Conservation (phyloP, 2,888 invertebrate species). For the Pammene fasciana region DNA sequence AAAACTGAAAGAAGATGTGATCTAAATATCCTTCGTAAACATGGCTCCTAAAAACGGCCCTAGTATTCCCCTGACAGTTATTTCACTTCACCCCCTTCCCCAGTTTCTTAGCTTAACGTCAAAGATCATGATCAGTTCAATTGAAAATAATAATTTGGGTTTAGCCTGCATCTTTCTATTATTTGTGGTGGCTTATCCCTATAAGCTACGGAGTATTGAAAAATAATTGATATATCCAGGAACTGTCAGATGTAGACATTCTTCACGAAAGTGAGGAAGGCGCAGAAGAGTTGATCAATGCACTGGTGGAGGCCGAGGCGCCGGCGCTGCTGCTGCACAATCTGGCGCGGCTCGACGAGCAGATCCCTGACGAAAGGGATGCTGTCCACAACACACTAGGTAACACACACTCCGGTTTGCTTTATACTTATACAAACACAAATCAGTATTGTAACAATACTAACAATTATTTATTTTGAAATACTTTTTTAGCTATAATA, state of each 20-base stretch:
- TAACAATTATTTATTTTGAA: neutral
- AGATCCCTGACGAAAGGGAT: slow-evolving; percentile 96
- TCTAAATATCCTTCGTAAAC: too few relatives aligned
- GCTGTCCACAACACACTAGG: slow-evolving; percentile 97
- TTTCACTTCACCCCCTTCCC: too few relatives aligned
- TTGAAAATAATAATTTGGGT: too few relatives aligned
- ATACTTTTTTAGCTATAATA: slow-evolving; percentile 87
- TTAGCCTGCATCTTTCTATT: too few relatives aligned
- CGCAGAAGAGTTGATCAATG: slow-evolving; percentile 93
- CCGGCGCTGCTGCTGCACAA: slow-evolving; percentile 96
- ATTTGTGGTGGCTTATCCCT: too few relatives aligned
- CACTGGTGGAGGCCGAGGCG: slow-evolving; percentile 94
- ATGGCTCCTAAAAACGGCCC: too few relatives aligned
- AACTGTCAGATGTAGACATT: slow-evolving; percentile 98
- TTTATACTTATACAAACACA: neutral
- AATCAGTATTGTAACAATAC: too few relatives aligned
- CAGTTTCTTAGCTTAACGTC: too few relatives aligned
- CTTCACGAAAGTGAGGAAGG: slow-evolving; percentile 97
- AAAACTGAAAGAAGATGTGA: too few relatives aligned
- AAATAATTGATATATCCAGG: slow-evolving; percentile 76
- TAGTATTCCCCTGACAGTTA: too few relatives aligned
- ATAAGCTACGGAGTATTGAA: neutral
- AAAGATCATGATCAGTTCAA: too few relatives aligned
- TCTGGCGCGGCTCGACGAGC: slow-evolving; percentile 95
- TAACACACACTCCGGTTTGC: slow-evolving; percentile 53